Base-by-base conservation (phyloP, 2,797 vertebrate genomes). In the Hephaestus fuliginosus region DNA sequence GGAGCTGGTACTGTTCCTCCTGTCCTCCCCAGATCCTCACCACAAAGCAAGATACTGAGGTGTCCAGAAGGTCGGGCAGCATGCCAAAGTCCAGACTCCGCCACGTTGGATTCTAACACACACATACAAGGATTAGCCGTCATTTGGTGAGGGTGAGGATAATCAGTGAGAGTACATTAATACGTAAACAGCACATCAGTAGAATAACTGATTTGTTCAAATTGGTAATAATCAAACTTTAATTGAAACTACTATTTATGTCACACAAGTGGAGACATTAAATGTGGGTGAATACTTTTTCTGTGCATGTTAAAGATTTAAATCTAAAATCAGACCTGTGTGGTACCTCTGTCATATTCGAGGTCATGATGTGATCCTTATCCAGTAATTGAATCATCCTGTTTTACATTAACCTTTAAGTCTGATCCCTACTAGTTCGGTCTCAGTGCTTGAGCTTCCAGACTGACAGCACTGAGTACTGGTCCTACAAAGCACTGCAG, bases 21-120 rank as follows among this genome's bases (percentile, higher is more conserved):
- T 96, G 97, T 70, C 98, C 98, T 17, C 98, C 98, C 98, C 98
- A 99, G 87, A 99, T 98, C 90, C 97, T 95, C 93, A 99, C 98
- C 78, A 99, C 94, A 7, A 99, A 99, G 91, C 96, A 97, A 1
- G 98, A 99, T 82, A 99, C 97, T 0, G 98, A 99, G 0, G 96
- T 99, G 91, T 99, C 98, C 63, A 99, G 96, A 52, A 93, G 95
- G 88, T 98, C 97, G 0, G 97, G 98, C 93, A 99, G 97, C 94
- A 99, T 94, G 70, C 97, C 98, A 56, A 99, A 99, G 86, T 99
- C 98, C 64, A 99, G 95, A 83, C 98, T 99, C 75, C 97, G 95
- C 98, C 98, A 99, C 1, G 98, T 99, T 0, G 98, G 98, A 90
- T 99, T 99, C 98, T 99, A 87, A 2, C 53, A 83, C 9, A 76